Conservation (phyloP, 2,113 vertebrate genomes). For the Thryonomys swinderianus region DNA sequence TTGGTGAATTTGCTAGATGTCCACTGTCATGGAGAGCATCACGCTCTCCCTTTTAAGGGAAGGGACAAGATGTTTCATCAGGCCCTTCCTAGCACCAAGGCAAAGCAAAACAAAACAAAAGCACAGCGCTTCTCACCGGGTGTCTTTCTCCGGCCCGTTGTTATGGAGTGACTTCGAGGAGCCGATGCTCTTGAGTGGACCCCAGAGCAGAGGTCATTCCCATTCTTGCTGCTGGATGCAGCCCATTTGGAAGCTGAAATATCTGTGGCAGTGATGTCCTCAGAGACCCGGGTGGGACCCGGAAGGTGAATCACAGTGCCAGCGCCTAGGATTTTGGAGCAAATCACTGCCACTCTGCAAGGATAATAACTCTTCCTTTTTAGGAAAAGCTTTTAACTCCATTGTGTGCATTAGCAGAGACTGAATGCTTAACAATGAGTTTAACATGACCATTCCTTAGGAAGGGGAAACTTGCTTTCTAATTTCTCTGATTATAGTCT, state of each 20-base stretch:
- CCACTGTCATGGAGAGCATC: too few relatives aligned
- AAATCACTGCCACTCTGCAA: background rate
- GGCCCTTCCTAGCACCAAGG: background rate
- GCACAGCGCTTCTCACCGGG: background rate
- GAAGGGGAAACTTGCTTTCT: background rate
- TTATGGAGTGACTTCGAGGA: background rate
- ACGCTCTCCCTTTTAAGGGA: background rate
- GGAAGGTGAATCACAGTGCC: background rate
- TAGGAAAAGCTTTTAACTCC: background rate
- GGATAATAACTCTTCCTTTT: background rate
- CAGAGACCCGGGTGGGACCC: background rate
- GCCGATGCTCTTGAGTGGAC: background rate
- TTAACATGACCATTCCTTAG: background rate
- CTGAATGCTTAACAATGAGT: background rate
- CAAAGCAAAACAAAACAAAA: background rate
- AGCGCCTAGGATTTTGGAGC: background rate
- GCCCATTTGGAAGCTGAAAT: background rate
- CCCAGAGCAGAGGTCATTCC: background rate
- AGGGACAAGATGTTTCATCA: background rate
- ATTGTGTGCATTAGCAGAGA: background rate
- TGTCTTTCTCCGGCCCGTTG: background rate
- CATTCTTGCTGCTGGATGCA: background rate
- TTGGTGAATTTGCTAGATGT: background rate
- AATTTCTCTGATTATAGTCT: background rate
- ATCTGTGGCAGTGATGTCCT: background rate